A percentile compares a stretch with the other conserved stretches of the same genome.
These are phyloP conservation scores for Hymenochirus boettgeri DNA, from an alignment of 2,113 vertebrate species.

Conservation along the genomic window DNA sequence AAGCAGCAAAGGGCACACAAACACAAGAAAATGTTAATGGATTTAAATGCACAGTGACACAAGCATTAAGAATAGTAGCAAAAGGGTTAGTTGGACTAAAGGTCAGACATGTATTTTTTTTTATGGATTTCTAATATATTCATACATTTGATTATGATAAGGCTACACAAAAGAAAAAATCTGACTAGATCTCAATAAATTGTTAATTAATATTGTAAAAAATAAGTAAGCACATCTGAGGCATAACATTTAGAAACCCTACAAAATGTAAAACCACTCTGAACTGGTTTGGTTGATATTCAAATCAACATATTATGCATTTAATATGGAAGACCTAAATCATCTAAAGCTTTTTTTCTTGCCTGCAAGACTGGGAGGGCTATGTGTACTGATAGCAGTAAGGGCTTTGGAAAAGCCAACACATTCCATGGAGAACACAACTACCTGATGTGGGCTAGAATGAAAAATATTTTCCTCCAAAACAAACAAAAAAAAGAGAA, in stretches of 20 bases:
- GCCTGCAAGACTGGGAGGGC: slow-evolving; percentile 70
- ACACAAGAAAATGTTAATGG: no score
- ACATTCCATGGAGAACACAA: slow-evolving; percentile 80
- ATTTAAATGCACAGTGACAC: no score
- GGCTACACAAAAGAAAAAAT: no score
- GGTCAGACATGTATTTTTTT: no score
- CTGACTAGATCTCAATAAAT: no score
- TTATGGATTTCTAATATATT: no score
- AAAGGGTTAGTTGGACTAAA: no score
- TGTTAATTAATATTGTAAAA: no score
- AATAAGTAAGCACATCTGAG: no score
- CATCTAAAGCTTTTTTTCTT: slow-evolving; percentile 69
- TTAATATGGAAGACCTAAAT: slow-evolving; percentile 60
- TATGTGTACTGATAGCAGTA: slow-evolving; percentile 71
- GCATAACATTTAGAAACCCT: slow-evolving; percentile 65
- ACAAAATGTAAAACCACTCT: slow-evolving; percentile 47
- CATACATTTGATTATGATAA: no score
- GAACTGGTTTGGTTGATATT: slow-evolving; percentile 43
- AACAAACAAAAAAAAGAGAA: slow-evolving; percentile 64
- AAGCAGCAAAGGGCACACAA: no score
- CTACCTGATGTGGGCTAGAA: slow-evolving; percentile 77
- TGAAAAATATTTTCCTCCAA: slow-evolving; percentile 78
- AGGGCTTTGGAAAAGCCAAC: slow-evolving; percentile 80
- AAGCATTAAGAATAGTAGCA: no score
- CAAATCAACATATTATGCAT: slow-evolving; percentile 48